Evolutionary conservation across 2,797 vertebrate species (phyloP).

Genomic region (Gymnodraco acuticeps): DNA sequence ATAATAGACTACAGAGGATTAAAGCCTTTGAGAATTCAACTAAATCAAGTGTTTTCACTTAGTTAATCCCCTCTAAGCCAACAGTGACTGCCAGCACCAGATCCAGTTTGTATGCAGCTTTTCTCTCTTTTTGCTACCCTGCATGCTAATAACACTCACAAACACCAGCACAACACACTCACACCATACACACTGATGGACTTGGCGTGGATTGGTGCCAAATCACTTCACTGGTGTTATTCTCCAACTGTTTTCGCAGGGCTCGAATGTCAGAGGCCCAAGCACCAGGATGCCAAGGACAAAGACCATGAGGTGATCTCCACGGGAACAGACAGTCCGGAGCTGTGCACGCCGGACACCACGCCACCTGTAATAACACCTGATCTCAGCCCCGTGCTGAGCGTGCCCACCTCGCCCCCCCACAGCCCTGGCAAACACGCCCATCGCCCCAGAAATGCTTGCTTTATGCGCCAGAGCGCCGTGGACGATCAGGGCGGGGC

Average conservation of each 20-base stretch:
- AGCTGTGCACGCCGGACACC: slow-evolving; percentile 90
- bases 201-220: slow-evolving; percentile 42
- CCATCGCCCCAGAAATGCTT: slow-evolving; percentile 88
- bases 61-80: slow-evolving; percentile 35
- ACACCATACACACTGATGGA: slow-evolving; percentile 37
- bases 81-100: slow-evolving; percentile 15
- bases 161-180: slow-evolving; percentile 12
- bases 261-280: slow-evolving; percentile 93
- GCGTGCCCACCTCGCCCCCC: slow-evolving; percentile 89
- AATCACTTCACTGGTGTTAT: slow-evolving; percentile 48
- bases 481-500: slow-evolving; percentile 91
- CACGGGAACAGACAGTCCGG: slow-evolving; percentile 88
- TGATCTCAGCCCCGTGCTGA: slow-evolving; percentile 92
- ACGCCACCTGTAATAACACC: slow-evolving; percentile 94
- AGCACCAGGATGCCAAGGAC: slow-evolving; percentile 90
- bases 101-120: slow-evolving; percentile 37
- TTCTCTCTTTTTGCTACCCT: slow-evolving; percentile 35
- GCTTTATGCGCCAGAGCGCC: slow-evolving; percentile 93
- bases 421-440: slow-evolving; percentile 79
- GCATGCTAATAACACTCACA: slow-evolving; percentile 38
- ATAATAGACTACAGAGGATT: too few species aligned
- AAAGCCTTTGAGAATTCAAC: too few species aligned
- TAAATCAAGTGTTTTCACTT: slow-evolving; percentile 32
- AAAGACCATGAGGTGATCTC: slow-evolving; percentile 93
- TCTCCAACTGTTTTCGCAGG: slow-evolving; percentile 80